Evolutionary conservation across 2,888 invertebrate species (phyloP), one percentile per base, ranked within the genome.

Genomic region (Macropis europaea): DNA sequence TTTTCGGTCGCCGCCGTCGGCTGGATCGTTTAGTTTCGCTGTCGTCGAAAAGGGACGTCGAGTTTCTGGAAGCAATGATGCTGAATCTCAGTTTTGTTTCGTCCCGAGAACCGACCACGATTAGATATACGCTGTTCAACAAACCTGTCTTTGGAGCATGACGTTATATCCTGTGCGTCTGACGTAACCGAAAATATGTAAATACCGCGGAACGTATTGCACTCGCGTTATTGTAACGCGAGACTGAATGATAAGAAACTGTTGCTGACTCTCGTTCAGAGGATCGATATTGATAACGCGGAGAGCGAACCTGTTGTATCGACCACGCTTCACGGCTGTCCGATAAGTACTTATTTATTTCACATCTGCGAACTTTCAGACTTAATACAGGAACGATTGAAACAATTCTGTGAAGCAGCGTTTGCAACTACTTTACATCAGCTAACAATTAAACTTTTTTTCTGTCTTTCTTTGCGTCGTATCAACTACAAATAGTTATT

Each of bases 181-280:
- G n/a, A 17, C 38, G 53, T 47, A 40, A 59, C 34, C 6, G 30
- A 48, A 17, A 56, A 64, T 66, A 60, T 26, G 50, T 70, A 67
- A 63, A 70, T 75, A 75, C 61, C 26, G 42, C 22, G 50, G 54
- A 71, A 26, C 40, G 15, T 45, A 24, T 36, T 62, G 42, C 52
- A 42, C 42, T 19, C 7, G 34, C 19, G 42, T 53, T 53, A 62
- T 47, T 38, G 77, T 69, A 73, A 78, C 36, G 24, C 56, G 68
- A 77, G 34, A 38, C 22, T 4, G 6, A 15, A n/a, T 3, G 68
- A 80, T 77, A 80, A 66, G 36, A 45, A 24, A 13, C 2, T 24
- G 13, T 7, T 15, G 34, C 7, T 15, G 57, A 72, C 62, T 57
- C 53, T 62, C 28, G 7, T 22, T 11, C 6, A 17, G 28, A 42